A percentile compares a stretch with the other conserved stretches of the same genome.
Conservation (phyloP, 53 echinoderm and acorn worm species). For the Hippasteria phrygiana region DNA sequence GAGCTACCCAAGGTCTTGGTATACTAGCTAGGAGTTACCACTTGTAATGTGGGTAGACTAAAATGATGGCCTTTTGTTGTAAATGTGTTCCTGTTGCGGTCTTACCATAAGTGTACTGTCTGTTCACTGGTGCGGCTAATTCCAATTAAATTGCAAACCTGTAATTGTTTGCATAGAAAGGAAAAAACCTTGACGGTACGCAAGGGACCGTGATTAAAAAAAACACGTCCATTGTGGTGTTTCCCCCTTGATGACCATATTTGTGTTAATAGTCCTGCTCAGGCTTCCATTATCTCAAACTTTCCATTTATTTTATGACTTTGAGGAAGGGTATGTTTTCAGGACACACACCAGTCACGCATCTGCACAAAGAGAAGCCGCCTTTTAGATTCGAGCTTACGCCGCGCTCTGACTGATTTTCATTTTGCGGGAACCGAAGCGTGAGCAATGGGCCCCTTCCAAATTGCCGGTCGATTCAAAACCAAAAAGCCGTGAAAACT, state of each 20-base stretch:
- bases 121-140: neutral
- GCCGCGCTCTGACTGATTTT: neutral
- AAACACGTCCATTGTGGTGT: too few relatives aligned
- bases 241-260: too few relatives aligned
- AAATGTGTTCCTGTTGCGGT: neutral
- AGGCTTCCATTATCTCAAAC: too few relatives aligned
- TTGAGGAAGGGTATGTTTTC: neutral
- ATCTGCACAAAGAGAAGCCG: neutral
- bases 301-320: neutral
- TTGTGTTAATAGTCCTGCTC: too few relatives aligned
- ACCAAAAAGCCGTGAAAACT: conserved; percentile 39
- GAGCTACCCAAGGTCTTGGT: too few relatives aligned
- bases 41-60: neutral
- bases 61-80: neutral
- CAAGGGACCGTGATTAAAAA: neutral
- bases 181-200: neutral
- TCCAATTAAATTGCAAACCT: neutral
- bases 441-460: conserved; percentile 37
- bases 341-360: neutral
- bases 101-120: neutral
- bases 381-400: neutral
- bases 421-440: neutral
- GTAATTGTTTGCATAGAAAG: neutral
- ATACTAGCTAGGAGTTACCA: too few relatives aligned
- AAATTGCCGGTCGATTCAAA: conserved; percentile 42